These are phyloP conservation scores for Melieria picta DNA, from an alignment of 2,888 invertebrate genomes.

Conservation along the genomic window DNA sequence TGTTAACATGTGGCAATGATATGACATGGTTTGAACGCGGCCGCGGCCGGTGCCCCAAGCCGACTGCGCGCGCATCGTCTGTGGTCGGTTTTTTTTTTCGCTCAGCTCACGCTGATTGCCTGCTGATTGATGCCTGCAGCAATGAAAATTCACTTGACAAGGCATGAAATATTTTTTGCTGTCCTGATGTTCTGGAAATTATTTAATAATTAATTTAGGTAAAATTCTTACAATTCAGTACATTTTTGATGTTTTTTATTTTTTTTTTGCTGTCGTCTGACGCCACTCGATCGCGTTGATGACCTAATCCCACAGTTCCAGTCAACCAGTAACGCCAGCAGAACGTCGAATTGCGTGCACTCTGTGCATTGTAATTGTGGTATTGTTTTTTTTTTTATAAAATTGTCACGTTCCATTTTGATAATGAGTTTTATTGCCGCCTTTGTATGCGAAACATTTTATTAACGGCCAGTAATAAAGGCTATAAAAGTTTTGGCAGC, in stretches of 20 bases:
- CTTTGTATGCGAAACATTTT: neutral
- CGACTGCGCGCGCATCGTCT: neutral
- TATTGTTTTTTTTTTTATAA: neutral
- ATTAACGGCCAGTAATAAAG: neutral
- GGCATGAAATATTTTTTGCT: no score
- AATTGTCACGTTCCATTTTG: neutral
- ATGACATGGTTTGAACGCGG: neutral
- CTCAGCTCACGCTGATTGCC: neutral
- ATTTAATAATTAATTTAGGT: no score
- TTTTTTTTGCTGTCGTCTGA: neutral
- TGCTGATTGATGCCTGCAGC: neutral
- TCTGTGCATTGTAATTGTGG: neutral
- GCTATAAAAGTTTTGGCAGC: neutral
- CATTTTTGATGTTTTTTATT: no score
- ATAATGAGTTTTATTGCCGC: neutral
- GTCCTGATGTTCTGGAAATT: no score
- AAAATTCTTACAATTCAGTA: no score
- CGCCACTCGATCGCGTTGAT: neutral
- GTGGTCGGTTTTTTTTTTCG: neutral
- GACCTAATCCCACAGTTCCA: neutral
- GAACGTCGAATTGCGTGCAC: neutral
- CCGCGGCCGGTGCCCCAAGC: neutral
- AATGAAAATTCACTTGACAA: no score
- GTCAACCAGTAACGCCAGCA: neutral
- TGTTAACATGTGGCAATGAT: conserved; percentile 32